A percentile compares a stretch with the other conserved stretches of the same genome.
phyloP scores from a whole-genome alignment of 1,140 invertebrate genomes.

The Rhizoglyphus robini region DNA sequence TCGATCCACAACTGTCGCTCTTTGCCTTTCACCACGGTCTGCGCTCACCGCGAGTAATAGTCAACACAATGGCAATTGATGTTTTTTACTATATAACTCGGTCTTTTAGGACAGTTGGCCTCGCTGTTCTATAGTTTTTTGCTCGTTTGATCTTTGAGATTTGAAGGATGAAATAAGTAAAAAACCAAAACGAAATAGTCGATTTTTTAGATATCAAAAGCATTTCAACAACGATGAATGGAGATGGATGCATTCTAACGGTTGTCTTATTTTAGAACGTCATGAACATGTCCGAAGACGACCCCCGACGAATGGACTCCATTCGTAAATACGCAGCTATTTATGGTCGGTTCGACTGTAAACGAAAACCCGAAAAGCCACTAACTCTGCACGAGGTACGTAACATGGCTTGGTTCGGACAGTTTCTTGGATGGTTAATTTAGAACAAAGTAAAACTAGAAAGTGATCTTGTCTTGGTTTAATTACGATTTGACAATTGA shows the following conservation, averaged over 20 bases:
- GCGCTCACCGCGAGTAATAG: too few relatives aligned
- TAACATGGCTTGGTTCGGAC: constrained; percentile 17
- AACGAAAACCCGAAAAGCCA: constrained; percentile 85
- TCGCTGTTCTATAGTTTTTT: too few relatives aligned
- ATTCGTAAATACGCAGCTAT: constrained; percentile 91
- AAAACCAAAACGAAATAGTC: too few relatives aligned
- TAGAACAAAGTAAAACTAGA: too few relatives aligned
- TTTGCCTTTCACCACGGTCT: too few relatives aligned
- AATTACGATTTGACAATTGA: not conserved
- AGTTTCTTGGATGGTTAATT: not conserved
- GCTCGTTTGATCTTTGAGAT: too few relatives aligned
- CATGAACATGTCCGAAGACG: constrained; percentile 72
- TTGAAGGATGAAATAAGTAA: too few relatives aligned
- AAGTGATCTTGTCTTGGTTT: not conserved
- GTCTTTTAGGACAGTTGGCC: too few relatives aligned
- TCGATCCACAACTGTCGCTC: not conserved
- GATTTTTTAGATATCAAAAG: too few relatives aligned
- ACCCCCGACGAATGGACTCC: constrained; percentile 76
- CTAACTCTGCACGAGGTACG: constrained; percentile 87
- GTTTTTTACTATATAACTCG: too few relatives aligned
- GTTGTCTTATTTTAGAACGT: constrained; percentile 44
- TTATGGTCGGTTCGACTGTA: constrained; percentile 86
- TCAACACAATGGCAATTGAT: too few relatives aligned
- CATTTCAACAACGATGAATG: not conserved
- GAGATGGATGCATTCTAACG: not conserved